These are phyloP conservation scores for Nyleta sp. DNA, from an alignment of 2,888 invertebrate species.

Conservation along the genomic window DNA sequence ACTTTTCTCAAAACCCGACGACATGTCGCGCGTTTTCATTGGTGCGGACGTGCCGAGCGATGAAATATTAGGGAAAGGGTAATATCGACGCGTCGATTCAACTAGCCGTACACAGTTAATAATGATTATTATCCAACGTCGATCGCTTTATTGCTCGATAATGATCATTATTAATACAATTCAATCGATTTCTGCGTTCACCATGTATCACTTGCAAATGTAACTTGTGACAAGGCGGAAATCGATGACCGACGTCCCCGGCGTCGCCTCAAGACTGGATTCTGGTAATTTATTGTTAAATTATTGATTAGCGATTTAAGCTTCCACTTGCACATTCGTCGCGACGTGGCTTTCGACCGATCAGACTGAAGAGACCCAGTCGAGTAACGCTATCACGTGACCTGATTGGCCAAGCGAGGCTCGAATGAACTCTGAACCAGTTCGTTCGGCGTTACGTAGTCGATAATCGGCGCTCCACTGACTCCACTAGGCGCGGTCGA, in stretches of 20 bases:
- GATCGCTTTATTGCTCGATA: conserved; percentile 20
- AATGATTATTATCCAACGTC: conserved; percentile 39
- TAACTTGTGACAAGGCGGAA: conserved; percentile 28
- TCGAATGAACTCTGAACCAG: conserved; percentile 46
- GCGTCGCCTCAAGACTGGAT: conserved; percentile 55
- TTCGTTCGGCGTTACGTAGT: conserved; percentile 40
- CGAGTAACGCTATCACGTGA: conserved; percentile 77
- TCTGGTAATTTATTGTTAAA: conserved; percentile 52
- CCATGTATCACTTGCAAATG: conserved; percentile 3
- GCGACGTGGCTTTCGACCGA: too few species aligned
- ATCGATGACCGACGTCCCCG: conserved; percentile 31
- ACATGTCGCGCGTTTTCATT: conserved; percentile 31
- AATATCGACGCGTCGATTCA: conserved; percentile 37
- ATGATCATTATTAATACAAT: conserved; percentile 43
- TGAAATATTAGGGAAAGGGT: conserved; percentile 20
- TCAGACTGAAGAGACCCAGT: conserved; percentile 46
- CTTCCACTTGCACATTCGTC: too few species aligned
- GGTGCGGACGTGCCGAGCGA: conserved; percentile 21
- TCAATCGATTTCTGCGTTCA: conserved; percentile 50
- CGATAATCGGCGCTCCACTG: conserved; percentile 26
- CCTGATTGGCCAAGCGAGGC: conserved; percentile 72
- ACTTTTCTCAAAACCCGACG: not conserved
- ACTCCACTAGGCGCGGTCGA: too few species aligned
- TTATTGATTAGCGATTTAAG: conserved; percentile 22
- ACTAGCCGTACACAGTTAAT: conserved; percentile 36